Evolutionary conservation across 2,888 invertebrate species (phyloP).

Genomic region (Yponomeuta cagnagella): DNA sequence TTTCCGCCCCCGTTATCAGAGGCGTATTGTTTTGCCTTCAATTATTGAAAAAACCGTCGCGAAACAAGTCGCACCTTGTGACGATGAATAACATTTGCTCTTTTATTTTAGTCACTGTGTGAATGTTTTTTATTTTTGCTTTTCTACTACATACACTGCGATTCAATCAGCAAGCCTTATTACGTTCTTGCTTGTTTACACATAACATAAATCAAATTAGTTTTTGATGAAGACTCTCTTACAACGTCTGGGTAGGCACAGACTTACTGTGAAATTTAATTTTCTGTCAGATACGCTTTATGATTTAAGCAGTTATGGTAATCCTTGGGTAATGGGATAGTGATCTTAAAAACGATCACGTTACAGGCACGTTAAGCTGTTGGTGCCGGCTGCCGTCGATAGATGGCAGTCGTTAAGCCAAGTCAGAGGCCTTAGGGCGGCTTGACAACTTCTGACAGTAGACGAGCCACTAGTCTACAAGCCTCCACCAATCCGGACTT

Average conservation of each 20-base stretch:
- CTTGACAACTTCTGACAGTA: no score
- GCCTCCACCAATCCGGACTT: no score
- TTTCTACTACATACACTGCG: background rate
- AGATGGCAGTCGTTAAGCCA: no score
- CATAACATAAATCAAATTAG: background rate
- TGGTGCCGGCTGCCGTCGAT: no score
- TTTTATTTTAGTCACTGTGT: background rate
- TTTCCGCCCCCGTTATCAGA: constrained; percentile 26
- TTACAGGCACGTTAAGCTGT: no score
- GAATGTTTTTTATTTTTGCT: background rate
- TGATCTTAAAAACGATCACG: no score
- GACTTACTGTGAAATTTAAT: no score
- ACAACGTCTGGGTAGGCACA: background rate
- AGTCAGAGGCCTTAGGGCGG: no score
- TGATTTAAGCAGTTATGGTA: no score
- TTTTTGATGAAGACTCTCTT: background rate
- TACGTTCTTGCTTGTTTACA: background rate
- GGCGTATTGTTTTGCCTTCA: constrained; percentile 35
- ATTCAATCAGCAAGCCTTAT: background rate
- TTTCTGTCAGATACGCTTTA: no score
- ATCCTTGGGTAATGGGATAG: no score
- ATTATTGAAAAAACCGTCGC: constrained; percentile 26
- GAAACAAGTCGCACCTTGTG: constrained; percentile 6
- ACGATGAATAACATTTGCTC: background rate
- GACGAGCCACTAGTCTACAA: no score